Percentiles rank a stretch among this genome's conserved stretches.
phyloP scores from a whole-genome alignment of 1,140 invertebrate genomes.

The Aphidius ervi region DNA sequence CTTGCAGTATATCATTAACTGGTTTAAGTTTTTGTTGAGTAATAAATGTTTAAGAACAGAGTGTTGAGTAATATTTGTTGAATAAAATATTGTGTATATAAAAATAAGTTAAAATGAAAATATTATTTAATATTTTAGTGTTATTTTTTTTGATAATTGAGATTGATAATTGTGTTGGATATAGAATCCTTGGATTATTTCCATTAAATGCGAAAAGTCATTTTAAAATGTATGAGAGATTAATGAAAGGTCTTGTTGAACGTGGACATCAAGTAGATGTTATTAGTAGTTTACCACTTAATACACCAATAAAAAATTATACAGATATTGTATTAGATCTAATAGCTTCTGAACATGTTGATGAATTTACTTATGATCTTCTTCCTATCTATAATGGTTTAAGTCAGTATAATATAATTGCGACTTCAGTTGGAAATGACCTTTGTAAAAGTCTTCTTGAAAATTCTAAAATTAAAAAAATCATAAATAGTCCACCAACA shows the following conservation, averaged over 20 bases:
- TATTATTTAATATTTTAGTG: too few relatives aligned
- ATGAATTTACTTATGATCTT: conserved; percentile 12
- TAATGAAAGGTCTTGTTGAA: conserved; percentile 38
- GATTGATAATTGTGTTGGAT: too few relatives aligned
- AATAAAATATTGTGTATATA: too few relatives aligned
- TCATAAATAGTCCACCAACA: conserved; percentile 32
- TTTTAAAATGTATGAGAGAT: conserved; percentile 35
- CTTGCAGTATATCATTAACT: too few relatives aligned
- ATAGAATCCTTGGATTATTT: too few relatives aligned
- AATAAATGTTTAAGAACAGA: too few relatives aligned
- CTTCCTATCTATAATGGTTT: rapidly evolving
- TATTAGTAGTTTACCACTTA: conserved; percentile 28
- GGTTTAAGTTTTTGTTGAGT: too few relatives aligned
- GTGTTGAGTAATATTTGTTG: too few relatives aligned
- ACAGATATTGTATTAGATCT: conserved; percentile 18
- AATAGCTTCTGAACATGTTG: not conserved
- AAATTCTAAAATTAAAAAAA: conserved; percentile 25
- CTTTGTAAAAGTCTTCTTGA: conserved; percentile 22
- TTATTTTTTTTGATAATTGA: not conserved
- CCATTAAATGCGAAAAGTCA: conserved; percentile 37
- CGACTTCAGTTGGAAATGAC: not conserved
- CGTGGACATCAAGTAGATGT: conserved; percentile 43
- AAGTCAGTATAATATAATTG: not conserved
- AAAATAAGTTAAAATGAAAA: too few relatives aligned
- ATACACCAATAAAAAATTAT: conserved; percentile 29